Evolutionary conservation across 2,113 vertebrate genomes (phyloP).

Genomic region (Sturnira hondurensis): DNA sequence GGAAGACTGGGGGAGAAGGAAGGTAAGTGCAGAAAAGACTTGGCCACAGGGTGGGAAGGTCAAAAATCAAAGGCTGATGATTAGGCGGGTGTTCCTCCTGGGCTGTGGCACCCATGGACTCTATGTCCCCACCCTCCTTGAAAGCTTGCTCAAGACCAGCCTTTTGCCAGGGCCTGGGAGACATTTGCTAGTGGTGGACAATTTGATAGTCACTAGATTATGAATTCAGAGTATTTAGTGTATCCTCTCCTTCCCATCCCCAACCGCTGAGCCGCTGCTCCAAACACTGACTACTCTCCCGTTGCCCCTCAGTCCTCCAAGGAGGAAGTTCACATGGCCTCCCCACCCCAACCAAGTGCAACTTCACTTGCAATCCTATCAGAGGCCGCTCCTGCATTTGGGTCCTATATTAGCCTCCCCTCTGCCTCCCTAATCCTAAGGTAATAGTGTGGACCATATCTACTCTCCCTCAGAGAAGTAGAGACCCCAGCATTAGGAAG

Average conservation of each 20-base stretch:
- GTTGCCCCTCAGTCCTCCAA: slow-evolving; percentile 77
- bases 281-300: neutral
- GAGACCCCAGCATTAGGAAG: neutral
- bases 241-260: accelerated
- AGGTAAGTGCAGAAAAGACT: neutral
- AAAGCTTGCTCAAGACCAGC: neutral
- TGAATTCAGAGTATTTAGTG: neutral
- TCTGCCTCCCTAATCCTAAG: neutral
- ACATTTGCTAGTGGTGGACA: neutral
- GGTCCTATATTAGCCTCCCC: neutral
- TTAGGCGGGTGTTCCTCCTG: neutral
- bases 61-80: neutral
- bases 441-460: too few relatives aligned
- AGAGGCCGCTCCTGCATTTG: neutral
- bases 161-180: neutral
- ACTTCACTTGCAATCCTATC: neutral
- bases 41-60: neutral
- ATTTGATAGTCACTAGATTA: neutral
- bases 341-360: neutral
- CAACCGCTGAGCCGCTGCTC: neutral
- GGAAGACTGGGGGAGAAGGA: neutral
- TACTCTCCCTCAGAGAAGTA: neutral
- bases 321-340: slow-evolving; percentile 78
- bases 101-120: neutral
- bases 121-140: neutral